Evolutionary conservation across 2,888 invertebrate genomes (phyloP).

Genomic region (Sminthurides aquaticus): DNA sequence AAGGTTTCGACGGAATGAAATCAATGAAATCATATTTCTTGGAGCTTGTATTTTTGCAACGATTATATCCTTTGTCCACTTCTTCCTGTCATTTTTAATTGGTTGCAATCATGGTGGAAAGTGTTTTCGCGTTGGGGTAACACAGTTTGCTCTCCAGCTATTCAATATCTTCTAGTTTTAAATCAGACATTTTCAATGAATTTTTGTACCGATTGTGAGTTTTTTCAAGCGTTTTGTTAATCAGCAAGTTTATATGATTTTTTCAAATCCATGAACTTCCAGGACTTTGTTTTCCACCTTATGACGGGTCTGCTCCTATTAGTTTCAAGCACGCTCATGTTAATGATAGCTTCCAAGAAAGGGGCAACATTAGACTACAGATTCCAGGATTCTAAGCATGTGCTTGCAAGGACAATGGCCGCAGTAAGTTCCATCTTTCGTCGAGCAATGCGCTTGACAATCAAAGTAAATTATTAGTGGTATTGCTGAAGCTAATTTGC

Average conservation of each 20-base stretch:
- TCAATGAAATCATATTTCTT: slow-evolving; percentile 10
- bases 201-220: no score
- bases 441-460: no score
- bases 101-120: slow-evolving; percentile 5
- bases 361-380: slow-evolving; percentile 14
- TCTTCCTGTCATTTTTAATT: slow-evolving; percentile 5
- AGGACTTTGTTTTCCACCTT: slow-evolving; percentile 20
- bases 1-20: slow-evolving; percentile 10
- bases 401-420: slow-evolving; percentile 9
- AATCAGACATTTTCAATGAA: no score
- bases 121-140: slow-evolving; percentile 15
- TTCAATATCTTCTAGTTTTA: background rate
- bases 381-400: slow-evolving; percentile 16
- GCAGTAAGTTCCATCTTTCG: slow-evolving; percentile 2
- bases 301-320: slow-evolving; percentile 8
- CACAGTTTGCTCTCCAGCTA: background rate
- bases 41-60: slow-evolving; percentile 1
- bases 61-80: slow-evolving; percentile 5
- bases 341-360: slow-evolving; percentile 7
- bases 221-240: no score
- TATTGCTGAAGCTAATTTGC: no score
- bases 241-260: no score
- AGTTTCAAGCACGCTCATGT: slow-evolving; percentile 11
- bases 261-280: background rate
- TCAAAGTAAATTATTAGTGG: no score